Evolutionary conservation across 2,888 invertebrate species (phyloP).

Genomic region (Drosophila engyochracea): DNA sequence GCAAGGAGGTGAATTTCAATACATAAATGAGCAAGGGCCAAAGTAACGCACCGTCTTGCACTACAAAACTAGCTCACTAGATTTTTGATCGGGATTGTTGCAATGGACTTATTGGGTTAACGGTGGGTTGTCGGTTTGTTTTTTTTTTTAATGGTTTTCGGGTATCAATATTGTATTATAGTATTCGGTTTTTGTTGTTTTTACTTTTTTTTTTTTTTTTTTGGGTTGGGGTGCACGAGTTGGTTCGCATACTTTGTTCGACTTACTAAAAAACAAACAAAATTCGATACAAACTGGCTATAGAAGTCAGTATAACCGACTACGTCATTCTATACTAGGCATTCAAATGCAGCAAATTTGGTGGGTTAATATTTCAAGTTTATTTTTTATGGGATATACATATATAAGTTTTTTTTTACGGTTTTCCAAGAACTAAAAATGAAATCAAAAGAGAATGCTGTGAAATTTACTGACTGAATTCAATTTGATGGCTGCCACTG

Average conservation of each 20-base stretch:
- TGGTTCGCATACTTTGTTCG: constrained; percentile 83
- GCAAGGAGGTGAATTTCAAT: constrained; percentile 44
- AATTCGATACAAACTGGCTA: constrained; percentile 83
- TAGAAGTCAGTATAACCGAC: constrained; percentile 75
- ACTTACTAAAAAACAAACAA: constrained; percentile 84
- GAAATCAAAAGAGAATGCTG: constrained; percentile 13
- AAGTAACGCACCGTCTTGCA: constrained; percentile 56
- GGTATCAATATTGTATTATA: constrained; percentile 4
- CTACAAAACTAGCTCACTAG: constrained; percentile 45
- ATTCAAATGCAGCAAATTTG: constrained; percentile 74
- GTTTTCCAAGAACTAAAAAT: constrained; percentile 18
- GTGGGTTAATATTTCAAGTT: constrained; percentile 70
- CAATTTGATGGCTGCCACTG: constrained; percentile 11
- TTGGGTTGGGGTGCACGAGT: constrained; percentile 58
- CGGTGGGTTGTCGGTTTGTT: constrained; percentile 17
- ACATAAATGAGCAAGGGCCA: constrained; percentile 58
- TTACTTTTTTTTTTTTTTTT: neutral
- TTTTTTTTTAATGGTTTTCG: constrained; percentile 18
- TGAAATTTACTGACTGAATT: constrained; percentile 13
- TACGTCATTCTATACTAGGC: constrained; percentile 72
- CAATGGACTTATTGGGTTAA: constrained; percentile 32
- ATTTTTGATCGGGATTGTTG: constrained; percentile 36
- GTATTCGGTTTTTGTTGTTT: constrained; percentile 23
- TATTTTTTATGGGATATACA: constrained; percentile 31
- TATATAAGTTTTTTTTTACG: constrained; percentile 36